Base-by-base conservation (phyloP, 2,797 vertebrate genomes). In the Alosa sapidissima region DNA sequence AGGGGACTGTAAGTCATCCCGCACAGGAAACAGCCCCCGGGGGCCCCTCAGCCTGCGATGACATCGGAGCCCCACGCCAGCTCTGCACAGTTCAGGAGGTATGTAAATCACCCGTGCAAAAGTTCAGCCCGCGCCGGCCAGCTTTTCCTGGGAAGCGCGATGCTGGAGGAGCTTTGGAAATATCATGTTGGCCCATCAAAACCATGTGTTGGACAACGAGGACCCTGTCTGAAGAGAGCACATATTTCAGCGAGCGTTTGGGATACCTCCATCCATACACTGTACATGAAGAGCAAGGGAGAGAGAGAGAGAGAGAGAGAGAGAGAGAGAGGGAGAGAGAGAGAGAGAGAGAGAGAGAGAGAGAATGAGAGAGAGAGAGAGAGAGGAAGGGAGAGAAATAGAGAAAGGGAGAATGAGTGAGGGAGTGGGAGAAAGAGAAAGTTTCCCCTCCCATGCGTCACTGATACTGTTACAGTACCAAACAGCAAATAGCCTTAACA, bases 1-100 rank as follows among this genome's bases (percentile, higher is more conserved):
- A 83, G 88, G 84, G 55, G 91, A 87, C 88, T 91, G 91, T 91
- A 93, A 94, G 91, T 93, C 91, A 90, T 92, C 91, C 89, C 86
- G 87, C 88, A 93, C 93, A 92, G 92, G 93, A 93, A 93, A 89
- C 85, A 89, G 68, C 36, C 68, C 89, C 86, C 88, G 54, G 87
- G 87, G 89, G 68, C 68, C 68, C 89, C 84, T 84, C 84, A 83
- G 87, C 86, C 88, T 83, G 60, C 54, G 83, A 89, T 91, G 93
- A 93, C 92, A 93, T 89, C 82, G 41, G 89, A 91, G 84, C 85
- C 85, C 65, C 83, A 82, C 72, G 89, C 90, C 90, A 89, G 87
- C 86, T 88, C 81, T 10, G 81, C 85, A 78, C 72, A 72, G 90
- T 62, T 87, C 84, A 91, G 89, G 62, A 90, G 88, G 90, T 89